Evolutionary conservation across 2,888 invertebrate species (phyloP), one percentile per base, ranked within the genome.

Genomic region (Polydrusus tereticollis): DNA sequence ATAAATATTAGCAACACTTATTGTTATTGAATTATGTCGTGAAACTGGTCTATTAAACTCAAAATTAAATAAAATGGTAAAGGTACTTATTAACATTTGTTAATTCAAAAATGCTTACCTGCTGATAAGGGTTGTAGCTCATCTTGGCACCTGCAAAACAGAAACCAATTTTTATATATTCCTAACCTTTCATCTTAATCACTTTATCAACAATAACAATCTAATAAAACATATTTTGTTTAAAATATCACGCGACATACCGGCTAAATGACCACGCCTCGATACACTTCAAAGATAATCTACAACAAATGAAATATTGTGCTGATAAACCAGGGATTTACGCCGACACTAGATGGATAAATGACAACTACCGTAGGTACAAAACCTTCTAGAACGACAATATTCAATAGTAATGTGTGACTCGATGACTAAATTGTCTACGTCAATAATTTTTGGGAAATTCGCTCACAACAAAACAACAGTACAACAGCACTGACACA

Each of bases 81-180:
- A 29, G 4, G 29, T 29, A 29, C 4, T 5, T 29, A 29, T 5
- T 5, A 29, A 29, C 4, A 7, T 7, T 29, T 10, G 16, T 20
- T 23, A 10, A 59, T 6, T 52, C 21, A 65, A 50, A 14, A 67
- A 47, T n/a, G n/a, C 38, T 63, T 33, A 63, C 57, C 63, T 26
- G 38, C 43, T 63, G 57, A 29, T 64, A 63, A 14, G 62, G 62
- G 29, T 47, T 62, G 26, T 62, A 63, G 45, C 63, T 63, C 63
- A 63, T 63, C 20, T 43, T 62, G 60, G 8, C 8, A 26, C 52
- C 52, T 52, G 12, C 6, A 52, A 52, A 52, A 29, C 21, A 1
- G 29, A n/a, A 52, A 52, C 4, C n/a, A 36, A n/a, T 36, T 1
- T 36, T 36, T 12, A n/a, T 12, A 3, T 36, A n/a, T 29, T 29